Percentiles rank a stretch among this genome's conserved stretches.
Evolutionary conservation across 2,113 vertebrate species (phyloP).

Genomic region (Pionites leucogaster): DNA sequence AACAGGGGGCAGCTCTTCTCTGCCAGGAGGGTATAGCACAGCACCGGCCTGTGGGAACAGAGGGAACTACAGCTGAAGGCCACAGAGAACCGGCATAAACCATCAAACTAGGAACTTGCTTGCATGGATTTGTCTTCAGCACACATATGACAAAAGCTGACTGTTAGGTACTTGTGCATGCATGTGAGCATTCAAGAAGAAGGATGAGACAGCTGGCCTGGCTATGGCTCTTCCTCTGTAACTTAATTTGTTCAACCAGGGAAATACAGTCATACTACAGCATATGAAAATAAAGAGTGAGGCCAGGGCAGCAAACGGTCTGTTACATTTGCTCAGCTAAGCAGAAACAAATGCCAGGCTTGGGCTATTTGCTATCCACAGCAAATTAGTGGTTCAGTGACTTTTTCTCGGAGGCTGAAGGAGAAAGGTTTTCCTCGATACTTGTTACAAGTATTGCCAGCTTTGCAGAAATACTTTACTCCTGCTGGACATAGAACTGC

Average conservation of each 20-base stretch:
- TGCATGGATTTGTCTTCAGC: background rate
- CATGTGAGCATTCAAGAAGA: rapidly evolving
- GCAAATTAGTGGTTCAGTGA: background rate
- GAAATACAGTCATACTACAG: background rate
- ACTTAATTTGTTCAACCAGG: background rate
- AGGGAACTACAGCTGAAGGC: background rate
- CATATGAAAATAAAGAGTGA: background rate
- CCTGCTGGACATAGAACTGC: background rate
- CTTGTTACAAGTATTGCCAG: background rate
- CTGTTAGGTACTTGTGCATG: rapidly evolving
- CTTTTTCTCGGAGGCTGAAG: background rate
- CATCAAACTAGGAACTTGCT: rapidly evolving
- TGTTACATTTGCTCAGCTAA: background rate
- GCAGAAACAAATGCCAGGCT: constrained; percentile 21
- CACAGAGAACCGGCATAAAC: rapidly evolving
- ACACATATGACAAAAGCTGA: rapidly evolving
- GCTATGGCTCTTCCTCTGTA: rapidly evolving
- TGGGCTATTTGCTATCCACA: background rate
- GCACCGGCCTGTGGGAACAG: constrained; percentile 12
- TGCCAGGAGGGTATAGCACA: background rate
- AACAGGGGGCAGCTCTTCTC: background rate
- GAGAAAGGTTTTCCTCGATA: constrained; percentile 9
- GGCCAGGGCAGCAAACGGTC: background rate
- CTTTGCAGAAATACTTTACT: constrained; percentile 9
- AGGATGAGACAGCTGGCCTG: background rate